Evolutionary conservation across 2,888 invertebrate species (phyloP), one percentile per base, ranked within the genome.

Genomic region (Polia nebulosa): DNA sequence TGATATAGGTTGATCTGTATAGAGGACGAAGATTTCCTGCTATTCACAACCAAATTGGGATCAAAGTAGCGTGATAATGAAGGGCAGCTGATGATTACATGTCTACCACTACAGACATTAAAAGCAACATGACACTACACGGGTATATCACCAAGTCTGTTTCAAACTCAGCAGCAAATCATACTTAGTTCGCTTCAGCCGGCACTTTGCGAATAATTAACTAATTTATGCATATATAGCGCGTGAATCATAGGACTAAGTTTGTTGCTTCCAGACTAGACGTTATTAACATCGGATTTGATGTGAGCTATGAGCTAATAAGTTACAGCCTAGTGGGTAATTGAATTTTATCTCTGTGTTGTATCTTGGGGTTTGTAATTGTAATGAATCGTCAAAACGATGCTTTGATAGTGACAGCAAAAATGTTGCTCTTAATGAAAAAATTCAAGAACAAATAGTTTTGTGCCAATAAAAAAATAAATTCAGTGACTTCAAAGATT

Each of bases 191-290:
- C 20, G 44, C n/a, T 20, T 9, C 41, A 69, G 78, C 60, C 34
- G 39, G 39, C 44, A 62, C 45, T 59, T 62, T n/a, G 22, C 17
- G 49, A 77, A 63, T 75, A 77, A 77, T 71, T 77, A 34, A 51
- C 44, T 34, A 39, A 22, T 20, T 41, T 27, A 60, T 27, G 39
- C 44, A 32, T 49, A 34, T 9, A 20, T n/a, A 20, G 4, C 34
- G 20, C 41, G 45, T 60, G 51, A 57, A 29, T 53, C 32, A 20
- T 58, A 32, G 7, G 9, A 59, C n/a, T 29, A 62, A 66, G 59
- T 73, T 56, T 47, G 55, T 56, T 52, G 29, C 34, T 34, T 61
- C 4, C 41, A 32, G 9, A 17, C 39, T 52, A 62, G 32, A 62
- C 13, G 44, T 3, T 25, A 32, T 27, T 39, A 63, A 27, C 56